Percentiles rank a stretch among this genome's conserved stretches.
Conservation (phyloP, 2,113 vertebrate genomes). For the Eira barbara region DNA sequence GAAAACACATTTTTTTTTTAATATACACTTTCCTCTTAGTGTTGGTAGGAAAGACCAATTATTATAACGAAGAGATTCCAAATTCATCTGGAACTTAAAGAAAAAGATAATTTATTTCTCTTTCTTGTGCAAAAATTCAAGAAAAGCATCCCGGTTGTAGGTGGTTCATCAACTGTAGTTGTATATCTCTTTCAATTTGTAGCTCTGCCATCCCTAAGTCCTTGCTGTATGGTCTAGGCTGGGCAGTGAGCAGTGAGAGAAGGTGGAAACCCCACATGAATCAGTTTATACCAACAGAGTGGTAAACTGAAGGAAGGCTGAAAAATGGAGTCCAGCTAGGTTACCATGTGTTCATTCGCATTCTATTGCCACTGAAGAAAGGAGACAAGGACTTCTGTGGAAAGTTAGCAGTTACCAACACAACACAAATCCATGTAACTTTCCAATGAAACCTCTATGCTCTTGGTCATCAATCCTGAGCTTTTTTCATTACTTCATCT, state of each 20-base stretch:
- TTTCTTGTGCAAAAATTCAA: background rate
- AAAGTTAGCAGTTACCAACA: background rate
- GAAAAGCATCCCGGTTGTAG: background rate
- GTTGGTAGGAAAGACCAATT: background rate
- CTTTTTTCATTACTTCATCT: background rate
- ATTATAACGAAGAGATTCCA: background rate
- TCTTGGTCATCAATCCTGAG: background rate
- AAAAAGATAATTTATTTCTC: background rate
- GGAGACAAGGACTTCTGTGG: background rate
- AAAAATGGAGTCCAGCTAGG: background rate
- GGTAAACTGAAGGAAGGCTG: background rate
- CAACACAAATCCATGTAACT: background rate
- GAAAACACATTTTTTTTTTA: background rate
- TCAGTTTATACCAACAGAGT: background rate
- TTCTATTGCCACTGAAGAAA: background rate
- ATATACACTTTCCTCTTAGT: background rate
- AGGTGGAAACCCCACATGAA: background rate
- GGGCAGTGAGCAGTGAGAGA: background rate
- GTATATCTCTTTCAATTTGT: background rate
- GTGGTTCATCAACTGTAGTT: background rate
- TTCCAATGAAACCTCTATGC: background rate
- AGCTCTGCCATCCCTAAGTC: background rate
- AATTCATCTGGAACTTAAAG: background rate
- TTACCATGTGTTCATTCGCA: background rate
- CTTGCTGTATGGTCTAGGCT: background rate